Base-by-base conservation (phyloP, 2,888 invertebrate species). In the Griposia aprilina region DNA sequence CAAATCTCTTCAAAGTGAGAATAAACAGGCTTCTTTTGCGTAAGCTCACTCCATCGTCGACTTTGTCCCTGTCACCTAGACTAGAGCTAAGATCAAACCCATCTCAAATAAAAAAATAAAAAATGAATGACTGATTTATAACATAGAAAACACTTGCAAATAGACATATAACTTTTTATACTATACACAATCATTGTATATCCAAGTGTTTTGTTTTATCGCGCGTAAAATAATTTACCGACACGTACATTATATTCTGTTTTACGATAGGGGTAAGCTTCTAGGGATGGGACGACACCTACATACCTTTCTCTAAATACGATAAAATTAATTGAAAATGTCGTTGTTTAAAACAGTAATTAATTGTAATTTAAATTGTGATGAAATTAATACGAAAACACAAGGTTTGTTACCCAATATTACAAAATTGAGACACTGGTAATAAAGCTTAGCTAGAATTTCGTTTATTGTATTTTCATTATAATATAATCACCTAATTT, bases 151-250 rank as follows among this genome's bases (percentile, higher is more conserved):
- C 15, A 62, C 8, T 69, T 57, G 20, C 7, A 82, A 26, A 82
- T 59, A 73, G 59, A 74, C 59, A 75, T 59, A 77, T 71, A 5
- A 66, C 15, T 82, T 86, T 86, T 89, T 88, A 85, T 85, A 89
- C 90, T 90, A 90, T 89, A 85, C 89, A 84, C 87, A n/a, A n/a
- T n/a, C n/a, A 90, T 91, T 92, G 91, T 92, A 91, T 91, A 88
- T 91, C 87, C 83, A 87, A 92, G 88, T 91, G 90, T 91, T 94
- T 93, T 92, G 93, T 91, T 94, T 93, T 93, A 94, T 92, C 90
- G 89, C 70, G 84, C 90, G 91, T 93, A 90, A 93, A 93, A 94
- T 92, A 91, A 93, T 94, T 94, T 92, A 93, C 91, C 82, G 89
- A 74, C 67, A 62, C 81, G 71, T 68, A 83, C 70, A 84, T 87